Conservation (phyloP, 1,140 invertebrate species). For the Drosophila virilis region DNA sequence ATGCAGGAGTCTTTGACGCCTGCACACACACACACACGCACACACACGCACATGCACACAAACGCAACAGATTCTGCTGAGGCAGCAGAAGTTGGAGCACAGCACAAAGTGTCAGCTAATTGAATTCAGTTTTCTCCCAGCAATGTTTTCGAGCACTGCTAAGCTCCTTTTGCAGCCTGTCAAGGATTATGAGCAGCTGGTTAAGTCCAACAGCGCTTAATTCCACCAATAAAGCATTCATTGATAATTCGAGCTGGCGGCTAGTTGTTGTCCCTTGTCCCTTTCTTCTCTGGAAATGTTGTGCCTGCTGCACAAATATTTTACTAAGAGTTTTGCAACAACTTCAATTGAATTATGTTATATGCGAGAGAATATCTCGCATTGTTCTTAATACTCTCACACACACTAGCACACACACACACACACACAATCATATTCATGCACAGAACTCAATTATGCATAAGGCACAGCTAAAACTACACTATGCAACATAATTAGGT, state of each 20-base stretch:
- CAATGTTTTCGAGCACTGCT: constrained; percentile 28
- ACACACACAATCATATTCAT: background rate
- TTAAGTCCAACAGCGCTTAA: constrained; percentile 5
- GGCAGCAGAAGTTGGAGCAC: constrained; percentile 1
- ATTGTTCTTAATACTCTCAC: constrained; percentile 9
- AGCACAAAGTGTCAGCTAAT: constrained; percentile 42
- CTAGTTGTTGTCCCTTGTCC: background rate
- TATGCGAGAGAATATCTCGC: constrained; percentile 36
- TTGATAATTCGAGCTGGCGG: constrained; percentile 6
- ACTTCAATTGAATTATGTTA: constrained; percentile 79
- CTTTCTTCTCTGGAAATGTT: background rate
- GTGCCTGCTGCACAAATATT: constrained; percentile 44
- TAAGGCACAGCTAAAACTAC: constrained; percentile 5
- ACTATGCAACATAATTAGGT: constrained; percentile 11
- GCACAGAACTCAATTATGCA: constrained; percentile 68
- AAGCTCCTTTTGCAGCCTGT: constrained; percentile 25
- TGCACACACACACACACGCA: constrained; percentile 1
- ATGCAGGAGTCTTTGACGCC: constrained; percentile 33
- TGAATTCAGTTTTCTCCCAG: constrained; percentile 26
- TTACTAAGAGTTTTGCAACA: constrained; percentile 61
- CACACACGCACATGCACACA: background rate
- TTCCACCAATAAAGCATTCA: constrained; percentile 6
- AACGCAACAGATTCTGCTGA: constrained; percentile 1
- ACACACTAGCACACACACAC: constrained; percentile 13
- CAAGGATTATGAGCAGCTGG: constrained; percentile 26